A percentile compares a stretch with the other conserved stretches of the same genome.
These are phyloP conservation scores for Tetanocera ferruginea DNA, from an alignment of 2,888 invertebrate species.

Conservation along the genomic window DNA sequence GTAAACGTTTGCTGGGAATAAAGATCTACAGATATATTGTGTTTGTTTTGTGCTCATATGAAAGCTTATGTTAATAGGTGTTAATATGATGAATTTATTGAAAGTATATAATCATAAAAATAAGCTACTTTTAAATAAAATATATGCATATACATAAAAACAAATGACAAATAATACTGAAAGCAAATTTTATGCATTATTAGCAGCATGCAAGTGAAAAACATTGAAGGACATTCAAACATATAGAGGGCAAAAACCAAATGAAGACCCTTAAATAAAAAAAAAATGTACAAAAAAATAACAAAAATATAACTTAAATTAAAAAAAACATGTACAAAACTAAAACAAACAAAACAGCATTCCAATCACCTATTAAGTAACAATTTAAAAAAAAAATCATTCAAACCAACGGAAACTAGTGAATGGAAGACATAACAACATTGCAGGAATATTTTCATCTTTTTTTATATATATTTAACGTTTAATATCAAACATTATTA, in stretches of 20 bases:
- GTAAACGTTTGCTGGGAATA: too few relatives aligned
- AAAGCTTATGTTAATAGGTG: neutral
- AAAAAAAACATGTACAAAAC: neutral
- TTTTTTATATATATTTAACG: neutral
- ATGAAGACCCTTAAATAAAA: neutral
- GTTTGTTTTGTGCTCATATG: constrained; percentile 38
- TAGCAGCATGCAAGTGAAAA: neutral
- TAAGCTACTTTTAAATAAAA: too few relatives aligned
- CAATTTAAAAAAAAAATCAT: neutral
- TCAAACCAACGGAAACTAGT: neutral
- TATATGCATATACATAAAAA: too few relatives aligned
- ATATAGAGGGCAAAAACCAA: neutral
- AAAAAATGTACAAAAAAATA: neutral
- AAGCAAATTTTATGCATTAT: neutral
- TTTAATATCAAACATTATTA: constrained; percentile 1
- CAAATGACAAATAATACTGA: too few relatives aligned
- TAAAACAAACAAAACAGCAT: neutral
- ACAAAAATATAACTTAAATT: neutral
- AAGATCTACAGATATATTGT: neutral
- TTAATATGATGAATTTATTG: neutral
- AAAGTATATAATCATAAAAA: too few relatives aligned
- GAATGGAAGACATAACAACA: constrained; percentile 15
- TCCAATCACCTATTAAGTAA: neutral
- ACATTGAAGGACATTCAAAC: neutral
- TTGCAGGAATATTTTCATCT: constrained; percentile 5